These are phyloP conservation scores for Fabriciana adippe DNA, from an alignment of 2,888 invertebrate genomes.

Conservation along the genomic window DNA sequence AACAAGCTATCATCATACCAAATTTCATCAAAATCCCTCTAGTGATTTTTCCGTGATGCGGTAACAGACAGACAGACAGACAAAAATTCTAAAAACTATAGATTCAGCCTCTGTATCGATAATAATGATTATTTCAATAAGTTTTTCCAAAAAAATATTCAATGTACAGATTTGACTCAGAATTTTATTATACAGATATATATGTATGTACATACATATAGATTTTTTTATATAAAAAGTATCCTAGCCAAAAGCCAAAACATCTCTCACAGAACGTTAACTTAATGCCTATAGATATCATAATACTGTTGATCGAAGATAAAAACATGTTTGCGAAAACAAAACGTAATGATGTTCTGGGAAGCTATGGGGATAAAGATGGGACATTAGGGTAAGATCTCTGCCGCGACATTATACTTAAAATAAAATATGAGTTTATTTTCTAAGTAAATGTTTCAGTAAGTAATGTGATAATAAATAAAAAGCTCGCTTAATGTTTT, in stretches of 20 bases:
- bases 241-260: neutral
- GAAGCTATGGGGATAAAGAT: slow-evolving; percentile 7
- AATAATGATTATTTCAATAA: too few relatives aligned
- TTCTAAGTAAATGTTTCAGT: slow-evolving; percentile 19
- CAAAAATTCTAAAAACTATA: too few relatives aligned
- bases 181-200: too few relatives aligned
- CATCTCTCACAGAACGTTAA: neutral
- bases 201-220: too few relatives aligned
- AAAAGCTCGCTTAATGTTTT: slow-evolving; percentile 4
- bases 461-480: slow-evolving; percentile 17
- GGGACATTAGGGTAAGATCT: slow-evolving; percentile 22
- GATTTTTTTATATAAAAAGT: too few relatives aligned
- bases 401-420: slow-evolving; percentile 14
- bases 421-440: slow-evolving; percentile 22
- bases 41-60: too few relatives aligned
- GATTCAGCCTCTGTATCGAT: too few relatives aligned
- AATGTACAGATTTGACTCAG: too few relatives aligned
- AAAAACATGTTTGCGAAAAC: slow-evolving; percentile 34
- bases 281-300: neutral
- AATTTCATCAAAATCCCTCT: too few relatives aligned
- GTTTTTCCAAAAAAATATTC: too few relatives aligned
- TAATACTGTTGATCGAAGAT: slow-evolving; percentile 22
- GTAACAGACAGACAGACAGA: too few relatives aligned
- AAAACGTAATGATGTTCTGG: slow-evolving; percentile 25
- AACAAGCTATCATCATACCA: too few relatives aligned